These are phyloP conservation scores for Ophthalmolycus amberensis DNA, from an alignment of 2,113 vertebrate genomes.

Conservation along the genomic window DNA sequence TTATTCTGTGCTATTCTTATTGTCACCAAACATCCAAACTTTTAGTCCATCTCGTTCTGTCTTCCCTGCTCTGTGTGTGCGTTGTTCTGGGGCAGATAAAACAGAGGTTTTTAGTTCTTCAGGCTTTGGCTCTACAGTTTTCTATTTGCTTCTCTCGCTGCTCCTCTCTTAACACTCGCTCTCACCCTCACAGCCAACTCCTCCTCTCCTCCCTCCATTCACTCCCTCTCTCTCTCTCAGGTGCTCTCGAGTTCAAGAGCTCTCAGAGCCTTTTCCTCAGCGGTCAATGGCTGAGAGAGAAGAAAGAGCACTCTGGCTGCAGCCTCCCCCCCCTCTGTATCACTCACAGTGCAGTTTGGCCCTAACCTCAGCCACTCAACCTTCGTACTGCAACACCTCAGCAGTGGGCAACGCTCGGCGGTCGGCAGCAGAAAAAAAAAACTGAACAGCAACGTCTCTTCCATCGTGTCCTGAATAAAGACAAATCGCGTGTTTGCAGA, in stretches of 20 bases:
- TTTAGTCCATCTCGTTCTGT: background rate
- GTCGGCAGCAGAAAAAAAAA: background rate
- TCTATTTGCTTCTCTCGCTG: background rate
- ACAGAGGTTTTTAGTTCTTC: background rate
- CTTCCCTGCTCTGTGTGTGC: background rate
- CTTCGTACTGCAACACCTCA: conserved; percentile 47
- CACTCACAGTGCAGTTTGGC: no score
- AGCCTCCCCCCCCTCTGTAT: no score
- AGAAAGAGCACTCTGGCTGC: conserved; percentile 9
- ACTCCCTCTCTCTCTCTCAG: conserved; percentile 42
- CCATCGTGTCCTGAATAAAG: background rate
- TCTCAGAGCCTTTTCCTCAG: conserved; percentile 54
- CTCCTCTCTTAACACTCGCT: background rate
- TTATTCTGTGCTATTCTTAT: background rate
- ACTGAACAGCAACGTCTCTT: background rate
- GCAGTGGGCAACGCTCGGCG: background rate
- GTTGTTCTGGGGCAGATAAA: no score
- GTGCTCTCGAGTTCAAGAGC: conserved; percentile 70
- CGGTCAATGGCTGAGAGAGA: conserved; percentile 55
- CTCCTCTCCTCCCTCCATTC: conserved; percentile 22
- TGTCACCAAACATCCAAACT: background rate
- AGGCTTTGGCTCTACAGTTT: background rate
- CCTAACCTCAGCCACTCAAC: no score
- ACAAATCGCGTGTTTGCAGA: background rate
- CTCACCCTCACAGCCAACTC: conserved; percentile 12